phyloP scores from a whole-genome alignment of 2,797 vertebrate species.

The Neosilurus mollespiculum region DNA sequence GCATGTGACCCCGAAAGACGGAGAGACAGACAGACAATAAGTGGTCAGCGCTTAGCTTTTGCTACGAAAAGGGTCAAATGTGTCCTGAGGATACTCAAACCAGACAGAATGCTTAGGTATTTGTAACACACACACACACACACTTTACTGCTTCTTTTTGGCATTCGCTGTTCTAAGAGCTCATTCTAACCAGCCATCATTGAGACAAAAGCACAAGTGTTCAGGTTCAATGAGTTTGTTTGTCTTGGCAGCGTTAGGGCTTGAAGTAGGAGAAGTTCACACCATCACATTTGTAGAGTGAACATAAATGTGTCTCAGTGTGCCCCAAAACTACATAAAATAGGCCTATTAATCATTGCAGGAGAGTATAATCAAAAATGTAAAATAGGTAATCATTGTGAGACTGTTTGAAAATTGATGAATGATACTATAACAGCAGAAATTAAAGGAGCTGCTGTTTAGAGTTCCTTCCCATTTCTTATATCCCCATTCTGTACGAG shows the following conservation, averaged over 20 bases:
- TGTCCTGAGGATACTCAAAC: neutral
- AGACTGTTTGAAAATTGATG: neutral
- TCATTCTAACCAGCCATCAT: slow-evolving; percentile 16
- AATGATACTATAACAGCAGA: neutral
- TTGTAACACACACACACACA: neutral
- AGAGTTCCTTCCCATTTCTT: too few species aligned
- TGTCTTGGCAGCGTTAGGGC: slow-evolving; percentile 21
- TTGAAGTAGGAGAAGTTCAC: slow-evolving; percentile 13
- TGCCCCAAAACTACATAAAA: neutral
- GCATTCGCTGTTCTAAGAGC: slow-evolving; percentile 1
- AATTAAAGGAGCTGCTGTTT: too few species aligned
- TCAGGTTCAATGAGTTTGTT: slow-evolving; percentile 35
- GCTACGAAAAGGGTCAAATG: neutral
- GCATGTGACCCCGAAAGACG: too few species aligned
- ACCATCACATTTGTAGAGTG: neutral
- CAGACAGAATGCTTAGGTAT: too few species aligned
- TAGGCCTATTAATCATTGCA: neutral
- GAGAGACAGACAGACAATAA: too few species aligned
- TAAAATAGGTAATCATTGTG: neutral
- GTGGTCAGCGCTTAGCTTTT: neutral
- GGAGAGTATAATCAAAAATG: neutral
- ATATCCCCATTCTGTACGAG: too few species aligned
- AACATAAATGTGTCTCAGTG: neutral
- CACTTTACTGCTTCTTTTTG: neutral
- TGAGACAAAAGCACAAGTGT: slow-evolving; percentile 27